Percentiles rank a stretch among this genome's conserved stretches.
These are phyloP conservation scores for Lochmaea crataegi DNA, from an alignment of 2,888 invertebrate species.

Conservation along the genomic window DNA sequence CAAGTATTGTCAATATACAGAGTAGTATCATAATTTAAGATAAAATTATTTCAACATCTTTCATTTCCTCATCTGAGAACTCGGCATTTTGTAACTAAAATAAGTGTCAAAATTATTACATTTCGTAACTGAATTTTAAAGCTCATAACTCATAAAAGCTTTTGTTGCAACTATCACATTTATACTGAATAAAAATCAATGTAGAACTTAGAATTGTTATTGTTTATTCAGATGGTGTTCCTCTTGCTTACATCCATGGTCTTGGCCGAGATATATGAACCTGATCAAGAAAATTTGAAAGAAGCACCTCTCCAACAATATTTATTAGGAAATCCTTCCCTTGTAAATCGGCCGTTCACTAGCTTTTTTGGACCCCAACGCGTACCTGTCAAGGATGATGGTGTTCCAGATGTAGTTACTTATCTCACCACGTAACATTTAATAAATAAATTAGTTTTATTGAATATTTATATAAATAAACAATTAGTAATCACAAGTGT, in stretches of 20 bases:
- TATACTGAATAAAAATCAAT: too few relatives aligned
- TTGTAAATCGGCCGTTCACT: slow-evolving; percentile 8
- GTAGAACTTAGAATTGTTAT: neutral
- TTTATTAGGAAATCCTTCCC: neutral
- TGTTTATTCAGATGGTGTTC: slow-evolving; percentile 5
- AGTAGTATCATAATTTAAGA: too few relatives aligned
- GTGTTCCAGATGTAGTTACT: slow-evolving; percentile 25
- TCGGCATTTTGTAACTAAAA: too few relatives aligned
- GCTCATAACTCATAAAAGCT: too few relatives aligned
- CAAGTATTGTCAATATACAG: too few relatives aligned
- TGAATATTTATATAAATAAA: neutral
- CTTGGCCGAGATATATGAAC: slow-evolving; percentile 23
- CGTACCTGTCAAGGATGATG: slow-evolving; percentile 3
- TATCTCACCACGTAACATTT: slow-evolving; percentile 24
- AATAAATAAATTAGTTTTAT: neutral
- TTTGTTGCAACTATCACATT: too few relatives aligned
- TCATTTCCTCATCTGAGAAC: too few relatives aligned
- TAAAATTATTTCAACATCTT: too few relatives aligned
- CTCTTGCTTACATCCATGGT: neutral
- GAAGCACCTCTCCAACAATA: neutral
- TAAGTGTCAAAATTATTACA: too few relatives aligned
- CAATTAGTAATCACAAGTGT: neutral
- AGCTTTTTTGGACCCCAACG: neutral
- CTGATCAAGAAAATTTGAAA: slow-evolving; percentile 14
- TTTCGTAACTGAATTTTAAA: too few relatives aligned